Evolutionary conservation across 2,113 vertebrate genomes (phyloP).

Genomic region (Rynchops niger): DNA sequence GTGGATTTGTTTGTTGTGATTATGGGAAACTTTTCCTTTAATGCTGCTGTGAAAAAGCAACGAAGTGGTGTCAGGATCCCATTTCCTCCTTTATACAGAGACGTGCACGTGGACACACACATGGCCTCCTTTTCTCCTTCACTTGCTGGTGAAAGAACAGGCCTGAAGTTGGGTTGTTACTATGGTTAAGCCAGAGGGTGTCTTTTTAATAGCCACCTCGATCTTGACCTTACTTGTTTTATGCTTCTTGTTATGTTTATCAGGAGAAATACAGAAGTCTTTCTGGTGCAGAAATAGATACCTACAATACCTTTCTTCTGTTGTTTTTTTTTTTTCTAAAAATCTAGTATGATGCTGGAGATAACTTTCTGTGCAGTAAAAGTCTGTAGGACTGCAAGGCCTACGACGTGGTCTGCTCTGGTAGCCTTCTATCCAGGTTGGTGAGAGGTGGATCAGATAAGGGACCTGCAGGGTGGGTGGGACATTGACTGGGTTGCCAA

Average conservation of each 20-base stretch:
- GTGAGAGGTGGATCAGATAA: neutral
- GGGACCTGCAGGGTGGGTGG: neutral
- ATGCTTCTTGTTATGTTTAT: neutral
- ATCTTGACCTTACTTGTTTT: neutral
- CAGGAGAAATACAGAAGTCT: neutral
- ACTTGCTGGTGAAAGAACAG: neutral
- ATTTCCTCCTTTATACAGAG: neutral
- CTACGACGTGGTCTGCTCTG: neutral
- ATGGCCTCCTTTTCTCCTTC: neutral
- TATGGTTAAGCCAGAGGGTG: neutral
- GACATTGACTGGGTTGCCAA: neutral
- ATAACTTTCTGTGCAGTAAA: neutral
- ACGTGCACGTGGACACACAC: accelerated
- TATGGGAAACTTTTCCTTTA: neutral
- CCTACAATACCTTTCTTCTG: neutral
- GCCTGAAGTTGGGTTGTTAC: neutral
- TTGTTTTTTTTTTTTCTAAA: neutral
- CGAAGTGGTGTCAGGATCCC: neutral
- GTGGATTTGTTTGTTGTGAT: neutral
- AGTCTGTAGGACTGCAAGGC: neutral
- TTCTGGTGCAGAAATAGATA: neutral
- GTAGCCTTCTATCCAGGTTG: neutral
- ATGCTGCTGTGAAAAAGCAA: neutral
- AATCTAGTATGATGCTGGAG: neutral
- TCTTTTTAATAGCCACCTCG: neutral